phyloP scores from a whole-genome alignment of 1,140 invertebrate genomes.

The Philaenus spumarius region DNA sequence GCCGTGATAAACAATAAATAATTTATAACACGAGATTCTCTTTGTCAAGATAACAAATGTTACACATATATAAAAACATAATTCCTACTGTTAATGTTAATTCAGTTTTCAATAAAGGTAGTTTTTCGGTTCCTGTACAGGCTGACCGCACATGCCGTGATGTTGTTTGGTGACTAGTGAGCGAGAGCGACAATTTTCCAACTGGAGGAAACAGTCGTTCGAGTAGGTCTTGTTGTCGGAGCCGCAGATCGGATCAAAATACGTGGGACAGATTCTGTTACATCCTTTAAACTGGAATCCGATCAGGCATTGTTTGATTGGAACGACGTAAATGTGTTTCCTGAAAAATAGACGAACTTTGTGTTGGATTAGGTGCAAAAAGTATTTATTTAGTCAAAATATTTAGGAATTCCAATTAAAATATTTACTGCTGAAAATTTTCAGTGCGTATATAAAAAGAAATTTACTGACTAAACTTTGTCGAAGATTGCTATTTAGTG shows the following conservation, averaged over 20 bases:
- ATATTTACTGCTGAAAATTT: too few species aligned
- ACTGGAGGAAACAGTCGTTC: slow-evolving; percentile 86
- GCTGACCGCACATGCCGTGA: slow-evolving; percentile 61
- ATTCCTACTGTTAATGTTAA: too few species aligned
- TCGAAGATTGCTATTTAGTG: too few species aligned
- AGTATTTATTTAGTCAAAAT: not conserved
- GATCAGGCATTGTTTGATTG: slow-evolving; percentile 71
- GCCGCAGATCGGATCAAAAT: slow-evolving; percentile 85
- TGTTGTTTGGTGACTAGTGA: slow-evolving; percentile 55
- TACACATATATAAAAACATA: too few species aligned
- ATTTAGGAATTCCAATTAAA: not conserved
- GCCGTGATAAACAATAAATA: too few species aligned
- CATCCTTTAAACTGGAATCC: slow-evolving; percentile 80
- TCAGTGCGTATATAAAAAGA: too few species aligned
- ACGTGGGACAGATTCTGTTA: slow-evolving; percentile 72
- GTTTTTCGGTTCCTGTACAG: slow-evolving; percentile 58
- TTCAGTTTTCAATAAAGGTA: slow-evolving; percentile 59
- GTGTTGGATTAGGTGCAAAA: not conserved
- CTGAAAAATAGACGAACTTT: slow-evolving; percentile 42
- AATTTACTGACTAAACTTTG: too few species aligned
- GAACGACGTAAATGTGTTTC: slow-evolving; percentile 82
- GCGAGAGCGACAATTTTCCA: slow-evolving; percentile 79
- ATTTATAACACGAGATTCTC: too few species aligned
- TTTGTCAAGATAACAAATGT: too few species aligned
- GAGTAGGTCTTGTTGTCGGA: slow-evolving; percentile 84